Evolutionary conservation across 2,888 invertebrate species (phyloP), one percentile per base, ranked within the genome.

Genomic region (Saturnia japonica): DNA sequence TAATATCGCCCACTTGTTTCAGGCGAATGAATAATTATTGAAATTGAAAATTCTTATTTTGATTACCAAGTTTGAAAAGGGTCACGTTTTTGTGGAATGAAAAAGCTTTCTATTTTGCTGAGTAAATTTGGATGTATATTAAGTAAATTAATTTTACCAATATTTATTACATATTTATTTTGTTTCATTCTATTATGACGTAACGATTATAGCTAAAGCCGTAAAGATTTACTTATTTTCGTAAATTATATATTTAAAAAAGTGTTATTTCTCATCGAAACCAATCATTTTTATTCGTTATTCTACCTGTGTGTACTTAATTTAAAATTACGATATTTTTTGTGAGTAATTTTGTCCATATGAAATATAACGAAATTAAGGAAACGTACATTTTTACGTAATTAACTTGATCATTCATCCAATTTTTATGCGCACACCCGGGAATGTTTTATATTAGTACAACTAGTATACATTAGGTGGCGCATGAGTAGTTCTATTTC

Each of bases 41-140:
- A 84, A 87, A 87, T 85, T 87, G 80, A 81, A 64, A 86, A 86
- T 84, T 88, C 81, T 85, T 87, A 85, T 87, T 87, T 85, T 84
- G 80, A 84, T 86, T 85, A 84, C 77, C 70, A 87, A 85, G 81
- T 89, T 88, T 80, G 78, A 80, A 82, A 85, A 80, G 83, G 85
- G 81, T 84, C 84, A 81, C 79, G 79, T 81, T 85, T 85, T 82
- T 85, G 80, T 84, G 82, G 85, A 85, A 87, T 85, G 85, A 82
- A 84, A 85, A 78, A 82, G 83, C 77, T 84, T 83, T 81, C 74
- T 76, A 78, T 81, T 83, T 78, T 79, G 77, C 75, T 74, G 79
- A 74, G 78, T 75, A 77, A 77, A 82, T 82, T 76, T 81, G 80
- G 51, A 54, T 51, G 66, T 42, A 47, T 70, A 70, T 70, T 70